These are phyloP conservation scores for Porites evermanni DNA, from an alignment of 92 coral and sea anemone species.

Conservation along the genomic window DNA sequence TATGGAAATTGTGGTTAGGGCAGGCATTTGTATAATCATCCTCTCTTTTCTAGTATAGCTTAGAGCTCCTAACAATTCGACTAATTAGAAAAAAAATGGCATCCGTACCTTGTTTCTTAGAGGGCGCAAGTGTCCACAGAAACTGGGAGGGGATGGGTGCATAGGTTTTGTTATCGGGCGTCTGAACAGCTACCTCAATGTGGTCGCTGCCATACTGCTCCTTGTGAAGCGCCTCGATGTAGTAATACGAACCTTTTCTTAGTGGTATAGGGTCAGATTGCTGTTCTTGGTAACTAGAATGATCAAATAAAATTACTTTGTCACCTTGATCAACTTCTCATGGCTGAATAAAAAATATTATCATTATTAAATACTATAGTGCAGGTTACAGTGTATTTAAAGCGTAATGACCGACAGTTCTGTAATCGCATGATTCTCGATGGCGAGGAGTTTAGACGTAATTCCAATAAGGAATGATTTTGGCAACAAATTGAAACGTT, in stretches of 20 bases:
- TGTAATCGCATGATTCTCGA: no score
- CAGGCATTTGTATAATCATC: background rate
- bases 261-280: constrained; percentile 23
- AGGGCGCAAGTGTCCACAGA: constrained; percentile 52
- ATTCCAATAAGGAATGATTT: no score
- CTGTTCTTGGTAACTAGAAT: constrained; percentile 30
- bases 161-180: constrained; percentile 60
- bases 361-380: no score
- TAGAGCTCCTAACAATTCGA: background rate
- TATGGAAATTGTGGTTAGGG: background rate
- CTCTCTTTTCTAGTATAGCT: background rate
- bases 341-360: no score
- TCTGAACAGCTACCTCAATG: constrained; percentile 67
- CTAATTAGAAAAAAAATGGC: background rate
- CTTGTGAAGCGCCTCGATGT: constrained; percentile 77
- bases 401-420: no score
- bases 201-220: constrained; percentile 71
- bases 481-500: no score
- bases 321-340: background rate
- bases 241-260: constrained; percentile 66
- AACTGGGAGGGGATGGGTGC: constrained; percentile 72
- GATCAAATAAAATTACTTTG: background rate
- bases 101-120: background rate
- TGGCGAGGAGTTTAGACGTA: no score
- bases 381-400: no score